Evolutionary conservation across 2,888 invertebrate species (phyloP), one percentile per base, ranked within the genome.

Genomic region (Mystacides longicornis): DNA sequence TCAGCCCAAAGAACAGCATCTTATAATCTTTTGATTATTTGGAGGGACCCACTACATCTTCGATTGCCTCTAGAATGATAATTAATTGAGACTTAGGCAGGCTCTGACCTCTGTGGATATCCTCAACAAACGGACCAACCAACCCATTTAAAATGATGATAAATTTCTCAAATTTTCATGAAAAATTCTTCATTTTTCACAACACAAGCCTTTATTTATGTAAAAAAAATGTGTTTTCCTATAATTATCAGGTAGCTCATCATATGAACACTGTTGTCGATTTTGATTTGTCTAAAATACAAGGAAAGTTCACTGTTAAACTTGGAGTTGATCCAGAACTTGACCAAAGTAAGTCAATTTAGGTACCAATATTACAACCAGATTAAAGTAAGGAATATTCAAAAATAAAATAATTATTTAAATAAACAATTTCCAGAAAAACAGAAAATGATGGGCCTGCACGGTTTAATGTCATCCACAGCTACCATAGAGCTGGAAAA

Each of bases 211-310:
- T n/a, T n/a, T n/a, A n/a, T n/a, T n/a, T n/a, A n/a, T n/a, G n/a
- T n/a, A n/a, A n/a, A n/a, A n/a, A n/a, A n/a, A n/a, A n/a, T n/a
- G n/a, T n/a, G n/a, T n/a, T n/a, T n/a, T n/a, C n/a, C n/a, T n/a
- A n/a, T n/a, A n/a, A n/a, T 19, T 49, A 64, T 20, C 69, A 80
- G 67, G 78, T 89, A 65, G 84, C 85, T 52, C 73, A 83, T 53
- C 82, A 85, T 53, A 85, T 91, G 68, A 81, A 83, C 61, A 79
- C 82, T 63, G 81, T 87, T n/a, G 77, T 89, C 57, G 87, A 89
- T 67, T 85, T 86, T 66, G 83, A 81, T 55, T 75, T 79, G 31
- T 81, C 80, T 7, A 78, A 75, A 61, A 72, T 72, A 5, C 78
- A 80, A 63, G 81, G 82, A 31, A 81, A 86, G 64, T 86, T 93